Base-by-base conservation (phyloP, 1,140 invertebrate genomes). In the Trichoplusia ni region DNA sequence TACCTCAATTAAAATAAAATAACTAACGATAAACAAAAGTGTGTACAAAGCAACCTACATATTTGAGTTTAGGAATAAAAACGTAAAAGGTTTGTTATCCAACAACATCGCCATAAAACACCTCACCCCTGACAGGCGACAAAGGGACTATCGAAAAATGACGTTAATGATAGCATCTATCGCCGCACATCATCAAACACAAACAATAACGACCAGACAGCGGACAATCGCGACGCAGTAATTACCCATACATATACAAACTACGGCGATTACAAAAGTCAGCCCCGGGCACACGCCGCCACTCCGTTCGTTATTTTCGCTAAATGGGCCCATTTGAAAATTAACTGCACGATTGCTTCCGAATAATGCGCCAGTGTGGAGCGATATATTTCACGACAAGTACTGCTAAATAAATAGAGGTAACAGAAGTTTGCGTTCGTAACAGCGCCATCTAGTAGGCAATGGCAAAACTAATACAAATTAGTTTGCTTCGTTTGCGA, bases 311-410 rank as follows among this genome's bases (percentile, higher is more conserved):
- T 86, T 86, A 82, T 86, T 86, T 82, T 76, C 75, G 67, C 79
- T 83, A 83, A 89, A 87, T 89, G 84, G 78, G 61, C 78, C 81
- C 78, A 86, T 89, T 87, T 82, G 69, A 69, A 87, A 86, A 87
- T 89, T 89, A 87, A 84, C 86, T 89, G 84, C 86, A 79, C 83
- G 83, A 86, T 87, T 87, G 79, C 83, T 82, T 78, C 72, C 69
- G 73, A 82, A 87, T 85, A 89, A 89, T 82, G 71, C 58, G 72
- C 73, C 54, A 66, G 54, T 79, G 77, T 74, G 67, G 69, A 74
- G 72, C 71, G 69, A 78, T 82, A 62, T 64, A 79, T 79, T 75
- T 75, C 73, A 71, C 70, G 58, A 49, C 53, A 71, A 71, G 65
- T 60, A 54, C 71, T 61, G 61, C 44, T 71, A 75, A 75, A 80